Evolutionary conservation across 2,113 vertebrate species (phyloP).

Genomic region (Mormyrus iriodes): DNA sequence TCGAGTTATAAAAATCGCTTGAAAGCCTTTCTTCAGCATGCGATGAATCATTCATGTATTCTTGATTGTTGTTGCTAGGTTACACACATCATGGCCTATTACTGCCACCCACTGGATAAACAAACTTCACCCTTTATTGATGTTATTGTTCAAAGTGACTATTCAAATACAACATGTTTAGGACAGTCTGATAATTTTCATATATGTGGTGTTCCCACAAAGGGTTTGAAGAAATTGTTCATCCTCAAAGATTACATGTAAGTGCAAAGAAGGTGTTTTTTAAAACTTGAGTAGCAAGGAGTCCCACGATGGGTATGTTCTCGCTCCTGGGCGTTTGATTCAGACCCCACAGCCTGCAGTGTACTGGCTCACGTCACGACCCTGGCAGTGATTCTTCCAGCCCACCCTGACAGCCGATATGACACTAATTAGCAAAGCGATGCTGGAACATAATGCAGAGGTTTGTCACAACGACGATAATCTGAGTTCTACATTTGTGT

Average conservation of each 20-base stretch:
- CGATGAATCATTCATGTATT: neutral
- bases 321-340: neutral
- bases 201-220: neutral
- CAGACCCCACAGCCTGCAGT: constrained; percentile 29
- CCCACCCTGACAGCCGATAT: constrained; percentile 17
- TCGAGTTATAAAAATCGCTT: neutral
- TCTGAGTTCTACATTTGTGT: neutral
- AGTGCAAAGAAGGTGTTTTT: neutral
- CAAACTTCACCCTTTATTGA: neutral
- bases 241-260: neutral
- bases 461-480: neutral
- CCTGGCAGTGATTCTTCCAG: constrained; percentile 19
- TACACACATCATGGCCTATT: neutral
- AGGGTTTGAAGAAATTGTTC: neutral
- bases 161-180: neutral
- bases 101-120: neutral
- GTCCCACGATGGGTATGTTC: neutral
- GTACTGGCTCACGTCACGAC: constrained; percentile 26
- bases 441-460: neutral
- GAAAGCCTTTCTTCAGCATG: neutral
- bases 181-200: neutral
- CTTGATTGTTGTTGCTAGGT: neutral
- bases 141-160: neutral
- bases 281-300: neutral
- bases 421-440: neutral